phyloP scores from a whole-genome alignment of 2,113 vertebrate species.

The Alouatta palliata region DNA sequence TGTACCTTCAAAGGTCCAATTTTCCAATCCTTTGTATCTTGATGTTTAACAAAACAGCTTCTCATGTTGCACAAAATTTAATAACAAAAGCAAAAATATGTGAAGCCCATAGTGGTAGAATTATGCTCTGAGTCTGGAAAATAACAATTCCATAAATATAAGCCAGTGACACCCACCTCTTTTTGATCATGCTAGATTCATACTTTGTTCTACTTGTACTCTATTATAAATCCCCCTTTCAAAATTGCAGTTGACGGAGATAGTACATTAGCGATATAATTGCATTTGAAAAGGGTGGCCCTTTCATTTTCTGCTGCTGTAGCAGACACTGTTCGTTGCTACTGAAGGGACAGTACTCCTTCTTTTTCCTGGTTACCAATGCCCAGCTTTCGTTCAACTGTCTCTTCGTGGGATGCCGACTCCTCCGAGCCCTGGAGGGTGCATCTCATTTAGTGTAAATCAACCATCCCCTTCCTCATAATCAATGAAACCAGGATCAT shows the following conservation, averaged over 20 bases:
- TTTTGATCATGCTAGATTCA: not conserved
- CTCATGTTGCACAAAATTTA: not conserved
- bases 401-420: not conserved
- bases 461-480: not conserved
- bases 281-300: not conserved
- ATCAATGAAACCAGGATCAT: not conserved
- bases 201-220: not conserved
- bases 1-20: not conserved
- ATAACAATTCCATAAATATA: not conserved
- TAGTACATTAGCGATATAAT: not conserved
- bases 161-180: not conserved
- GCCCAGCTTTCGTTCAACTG: not conserved
- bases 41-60: not conserved
- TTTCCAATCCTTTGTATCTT: not conserved
- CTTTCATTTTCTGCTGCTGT: not conserved
- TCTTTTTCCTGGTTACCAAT: not conserved
- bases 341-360: fast-evolving
- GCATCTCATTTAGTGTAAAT: not conserved
- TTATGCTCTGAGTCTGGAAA: not conserved
- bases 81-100: not conserved
- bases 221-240: not conserved
- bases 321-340: not conserved
- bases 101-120: not conserved
- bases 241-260: not conserved
- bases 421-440: not conserved